Percentiles rank a stretch among this genome's conserved stretches.
phyloP scores from a whole-genome alignment of 2,888 invertebrate genomes.

The Trachelus troglodyta region DNA sequence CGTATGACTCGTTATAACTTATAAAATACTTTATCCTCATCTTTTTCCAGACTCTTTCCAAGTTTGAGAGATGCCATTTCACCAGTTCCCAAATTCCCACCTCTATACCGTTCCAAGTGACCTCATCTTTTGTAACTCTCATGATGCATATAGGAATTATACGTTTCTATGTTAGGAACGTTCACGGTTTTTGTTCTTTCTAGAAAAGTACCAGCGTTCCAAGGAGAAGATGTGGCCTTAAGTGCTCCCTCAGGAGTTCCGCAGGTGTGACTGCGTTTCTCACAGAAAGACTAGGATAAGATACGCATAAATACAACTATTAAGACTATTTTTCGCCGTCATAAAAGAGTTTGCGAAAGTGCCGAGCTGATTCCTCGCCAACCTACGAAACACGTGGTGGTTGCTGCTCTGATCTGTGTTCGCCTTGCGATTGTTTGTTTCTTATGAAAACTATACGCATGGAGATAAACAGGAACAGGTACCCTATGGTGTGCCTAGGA shows the following conservation, averaged over 20 bases:
- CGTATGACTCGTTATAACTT: slow-evolving; percentile 33
- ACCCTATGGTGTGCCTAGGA: slow-evolving; percentile 41
- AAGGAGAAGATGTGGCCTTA: slow-evolving; percentile 61
- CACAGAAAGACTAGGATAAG: slow-evolving; percentile 6
- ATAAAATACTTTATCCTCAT: neutral
- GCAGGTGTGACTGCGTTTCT: slow-evolving; percentile 50
- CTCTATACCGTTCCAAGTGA: neutral
- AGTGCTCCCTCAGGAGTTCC: slow-evolving; percentile 41
- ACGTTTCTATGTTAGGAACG: neutral
- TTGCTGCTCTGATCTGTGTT: neutral
- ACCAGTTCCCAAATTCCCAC: neutral
- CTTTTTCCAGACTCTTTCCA: neutral
- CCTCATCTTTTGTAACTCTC: neutral
- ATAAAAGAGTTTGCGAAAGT: neutral
- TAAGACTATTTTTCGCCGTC: neutral
- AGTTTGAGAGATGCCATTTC: neutral
- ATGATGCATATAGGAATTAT: neutral
- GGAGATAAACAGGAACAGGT: slow-evolving; percentile 17
- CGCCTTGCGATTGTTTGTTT: neutral
- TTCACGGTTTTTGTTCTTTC: slow-evolving; percentile 12
- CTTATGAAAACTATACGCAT: neutral
- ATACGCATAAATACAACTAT: neutral
- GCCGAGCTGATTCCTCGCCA: neutral
- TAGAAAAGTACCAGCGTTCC: slow-evolving; percentile 62
- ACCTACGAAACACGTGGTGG: neutral